Evolutionary conservation across 1,140 invertebrate genomes (phyloP), one percentile per base, ranked within the genome.

Genomic region (Plectus sambesii): DNA sequence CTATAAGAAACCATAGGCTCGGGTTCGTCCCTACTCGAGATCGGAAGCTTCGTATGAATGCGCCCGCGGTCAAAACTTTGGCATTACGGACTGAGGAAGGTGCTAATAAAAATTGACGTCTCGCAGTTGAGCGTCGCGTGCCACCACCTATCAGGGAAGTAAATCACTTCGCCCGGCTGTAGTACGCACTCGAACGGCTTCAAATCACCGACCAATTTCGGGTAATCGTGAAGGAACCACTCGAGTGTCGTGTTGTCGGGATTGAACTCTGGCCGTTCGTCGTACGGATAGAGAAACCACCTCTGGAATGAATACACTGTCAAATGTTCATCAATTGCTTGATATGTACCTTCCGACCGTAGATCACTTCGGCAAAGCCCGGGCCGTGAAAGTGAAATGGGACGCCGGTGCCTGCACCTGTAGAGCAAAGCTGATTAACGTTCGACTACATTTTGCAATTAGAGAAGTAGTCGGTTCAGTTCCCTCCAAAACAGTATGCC

Each of bases 371-470:
- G 19, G 69, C 72, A 71, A 76, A 76, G 38, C 74, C 74, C n/a
- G 74, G 72, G 8, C 74, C 74, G 68, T 76, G 74, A 53, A 73
- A 75, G 58, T 75, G 74, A 55, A 75, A 75, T n/a, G 73, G 74
- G 26, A 75, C 74, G 19, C 74, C 72, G 26, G 71, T 73, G 2
- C 70, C 70, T 37, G 68, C 61, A 46, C 58, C 70, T 69, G 49
- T 26, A 47, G 56, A 25, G n/a, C 26, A 35, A 20, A 42, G 56
- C 17, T 2, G 6, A 2, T 12, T 2, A 3, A 17, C 12, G 27
- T 17, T n/a, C 15, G 42, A n/a, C 42, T 15, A 2, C 12, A 45
- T 5, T 8, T 46, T 37, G 48, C 8, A 25, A 45, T 47, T 33
- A 19, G 39, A 26, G 24, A 19, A 8, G 35, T 33, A 35, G 6